A percentile compares a stretch with the other conserved stretches of the same genome.
These are phyloP conservation scores for Atractosteus spatula DNA, from an alignment of 2,113 vertebrate genomes.

Conservation along the genomic window DNA sequence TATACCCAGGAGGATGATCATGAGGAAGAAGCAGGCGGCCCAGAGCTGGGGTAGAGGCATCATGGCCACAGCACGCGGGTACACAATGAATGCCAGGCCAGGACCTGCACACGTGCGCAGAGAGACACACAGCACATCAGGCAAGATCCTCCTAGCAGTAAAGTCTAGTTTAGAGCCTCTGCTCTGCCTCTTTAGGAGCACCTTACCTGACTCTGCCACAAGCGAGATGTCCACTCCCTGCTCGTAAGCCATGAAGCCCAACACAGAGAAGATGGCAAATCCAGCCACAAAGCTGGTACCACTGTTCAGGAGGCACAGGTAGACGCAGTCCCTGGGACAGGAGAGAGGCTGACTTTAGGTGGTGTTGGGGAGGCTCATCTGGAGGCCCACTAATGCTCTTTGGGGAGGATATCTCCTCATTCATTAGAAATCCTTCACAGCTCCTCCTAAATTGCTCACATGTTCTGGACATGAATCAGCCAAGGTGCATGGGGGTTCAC, in stretches of 20 bases:
- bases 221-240: constrained; percentile 61
- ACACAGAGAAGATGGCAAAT: constrained; percentile 89
- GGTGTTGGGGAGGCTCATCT: no score
- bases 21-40: constrained; percentile 83
- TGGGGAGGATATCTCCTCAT: no score
- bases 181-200: background rate
- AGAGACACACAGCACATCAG: constrained; percentile 1
- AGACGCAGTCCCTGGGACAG: constrained; percentile 77
- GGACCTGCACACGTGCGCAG: constrained; percentile 52
- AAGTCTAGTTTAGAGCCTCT: background rate
- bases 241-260: constrained; percentile 72
- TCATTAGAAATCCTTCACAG: no score
- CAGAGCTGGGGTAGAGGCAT: constrained; percentile 73
- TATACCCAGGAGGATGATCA: constrained; percentile 88
- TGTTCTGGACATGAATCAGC: no score
- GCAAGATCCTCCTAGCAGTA: background rate
- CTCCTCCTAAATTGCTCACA: no score
- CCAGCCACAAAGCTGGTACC: constrained; percentile 88
- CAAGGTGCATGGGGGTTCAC: no score
- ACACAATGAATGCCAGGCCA: constrained; percentile 77
- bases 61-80: constrained; percentile 76
- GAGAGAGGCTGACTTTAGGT: background rate
- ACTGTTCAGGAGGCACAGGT: constrained; percentile 89
- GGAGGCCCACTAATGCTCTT: no score
- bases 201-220: constrained; percentile 59